These are phyloP conservation scores for Uropetala carovei DNA, from an alignment of 2,888 invertebrate species.

Conservation along the genomic window DNA sequence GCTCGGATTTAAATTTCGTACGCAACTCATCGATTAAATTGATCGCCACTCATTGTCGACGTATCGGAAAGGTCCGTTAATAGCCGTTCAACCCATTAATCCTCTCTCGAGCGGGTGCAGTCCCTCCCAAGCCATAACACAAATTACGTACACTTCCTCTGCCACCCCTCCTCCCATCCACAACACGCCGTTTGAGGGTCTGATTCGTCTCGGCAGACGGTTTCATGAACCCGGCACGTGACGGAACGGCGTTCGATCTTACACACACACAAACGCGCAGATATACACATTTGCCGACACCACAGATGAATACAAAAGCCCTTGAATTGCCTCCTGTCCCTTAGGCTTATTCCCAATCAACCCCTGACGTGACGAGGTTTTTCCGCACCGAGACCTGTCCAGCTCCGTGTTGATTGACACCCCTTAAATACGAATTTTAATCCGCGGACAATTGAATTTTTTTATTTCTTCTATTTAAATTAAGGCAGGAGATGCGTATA, in stretches of 20 bases:
- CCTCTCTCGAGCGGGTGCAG: neutral
- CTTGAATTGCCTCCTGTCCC: neutral
- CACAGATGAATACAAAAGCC: neutral
- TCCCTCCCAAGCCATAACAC: neutral
- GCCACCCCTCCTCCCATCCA: no score
- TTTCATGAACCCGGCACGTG: neutral
- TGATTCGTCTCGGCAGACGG: neutral
- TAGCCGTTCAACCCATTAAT: neutral
- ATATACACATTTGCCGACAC: neutral
- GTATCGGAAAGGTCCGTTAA: neutral
- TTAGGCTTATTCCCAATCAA: neutral
- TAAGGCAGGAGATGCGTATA: no score
- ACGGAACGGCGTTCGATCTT: neutral
- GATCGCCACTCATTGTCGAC: neutral
- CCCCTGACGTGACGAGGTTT: neutral
- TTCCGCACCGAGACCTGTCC: neutral
- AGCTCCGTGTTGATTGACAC: neutral
- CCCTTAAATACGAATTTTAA: neutral
- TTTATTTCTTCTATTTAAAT: no score
- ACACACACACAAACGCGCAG: neutral
- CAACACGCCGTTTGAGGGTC: no score
- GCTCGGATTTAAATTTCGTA: neutral
- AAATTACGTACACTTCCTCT: neutral
- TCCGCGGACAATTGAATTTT: no score
- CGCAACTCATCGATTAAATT: neutral